phyloP scores from a whole-genome alignment of 2,888 invertebrate genomes.

The Erebia palarica region DNA sequence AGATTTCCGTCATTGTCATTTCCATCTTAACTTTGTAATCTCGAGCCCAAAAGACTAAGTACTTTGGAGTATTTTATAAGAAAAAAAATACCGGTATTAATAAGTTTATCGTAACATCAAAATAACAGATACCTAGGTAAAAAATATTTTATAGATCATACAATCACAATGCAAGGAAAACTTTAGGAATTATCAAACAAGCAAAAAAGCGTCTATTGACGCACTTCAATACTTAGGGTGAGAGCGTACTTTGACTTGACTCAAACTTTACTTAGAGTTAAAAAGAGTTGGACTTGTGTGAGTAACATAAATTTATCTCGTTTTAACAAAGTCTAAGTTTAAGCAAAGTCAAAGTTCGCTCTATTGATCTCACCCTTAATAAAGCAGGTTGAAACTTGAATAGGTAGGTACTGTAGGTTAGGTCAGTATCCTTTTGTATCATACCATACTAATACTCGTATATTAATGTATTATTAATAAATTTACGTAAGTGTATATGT shows the following conservation, averaged over 20 bases:
- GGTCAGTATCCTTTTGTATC: neutral
- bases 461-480: too few species aligned
- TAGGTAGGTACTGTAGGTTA: neutral
- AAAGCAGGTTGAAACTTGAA: neutral
- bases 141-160: neutral
- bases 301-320: too few species aligned
- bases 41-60: neutral
- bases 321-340: too few species aligned
- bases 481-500: neutral
- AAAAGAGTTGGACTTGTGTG: too few species aligned
- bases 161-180: neutral
- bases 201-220: neutral
- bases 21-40: constrained; percentile 1
- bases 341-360: too few species aligned
- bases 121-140: neutral
- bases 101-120: neutral
- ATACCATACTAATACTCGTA: too few species aligned
- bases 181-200: too few species aligned
- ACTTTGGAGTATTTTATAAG: neutral
- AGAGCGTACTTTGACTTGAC: too few species aligned
- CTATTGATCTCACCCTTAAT: too few species aligned
- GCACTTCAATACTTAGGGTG: neutral
- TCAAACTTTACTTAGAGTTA: too few species aligned
- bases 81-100: neutral
- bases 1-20: neutral